Evolutionary conservation across 2,797 vertebrate species (phyloP), one percentile per base, ranked within the genome.

Genomic region (Heterohyrax brucei): DNA sequence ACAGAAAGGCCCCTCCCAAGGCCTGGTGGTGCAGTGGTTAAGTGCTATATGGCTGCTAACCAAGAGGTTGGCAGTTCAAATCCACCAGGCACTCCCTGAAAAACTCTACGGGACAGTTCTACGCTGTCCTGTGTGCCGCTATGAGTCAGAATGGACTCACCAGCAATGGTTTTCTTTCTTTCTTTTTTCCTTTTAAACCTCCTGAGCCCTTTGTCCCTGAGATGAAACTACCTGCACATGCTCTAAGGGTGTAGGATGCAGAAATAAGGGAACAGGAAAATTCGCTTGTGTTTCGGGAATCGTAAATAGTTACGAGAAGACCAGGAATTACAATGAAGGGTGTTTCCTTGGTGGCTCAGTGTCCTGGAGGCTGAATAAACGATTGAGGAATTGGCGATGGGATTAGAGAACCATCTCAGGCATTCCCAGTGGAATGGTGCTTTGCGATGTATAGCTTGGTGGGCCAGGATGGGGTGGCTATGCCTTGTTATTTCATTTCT

Each of bases 241-340:
- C 7, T 76, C 33, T 56, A 84, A 33, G 64, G 14, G 12, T 77
- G 9, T 92, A 93, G 62, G 59, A 96, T 79, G 68, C 19, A 87
- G 28, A 61, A 87, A 70, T 75, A 76, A 82, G 33, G 44, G 44
- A 88, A 75, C 7, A 73, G 28, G 18, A 94, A 66, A 26, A 79
- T 85, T 92, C 44, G 12, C n/a, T 50, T 80, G 13, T 83, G 30
- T 86, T 92, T 90, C 73, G 18, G 62, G 64, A 75, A 66, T 91
- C 76, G 92, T 18, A 39, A 50, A 79, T 90, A 70, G 46, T 72
- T 79, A 84, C 78, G 16, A 53, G 22, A 90, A 96, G 68, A 30
- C 80, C 73, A 66, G 21, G 6, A 13, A 64, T 81, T 84, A 48
- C 14, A 87, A 5, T 80, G 33, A 59, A 80, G 21, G 53, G 9